Conservation (phyloP, 2,113 vertebrate species). For the Pimephales promelas region DNA sequence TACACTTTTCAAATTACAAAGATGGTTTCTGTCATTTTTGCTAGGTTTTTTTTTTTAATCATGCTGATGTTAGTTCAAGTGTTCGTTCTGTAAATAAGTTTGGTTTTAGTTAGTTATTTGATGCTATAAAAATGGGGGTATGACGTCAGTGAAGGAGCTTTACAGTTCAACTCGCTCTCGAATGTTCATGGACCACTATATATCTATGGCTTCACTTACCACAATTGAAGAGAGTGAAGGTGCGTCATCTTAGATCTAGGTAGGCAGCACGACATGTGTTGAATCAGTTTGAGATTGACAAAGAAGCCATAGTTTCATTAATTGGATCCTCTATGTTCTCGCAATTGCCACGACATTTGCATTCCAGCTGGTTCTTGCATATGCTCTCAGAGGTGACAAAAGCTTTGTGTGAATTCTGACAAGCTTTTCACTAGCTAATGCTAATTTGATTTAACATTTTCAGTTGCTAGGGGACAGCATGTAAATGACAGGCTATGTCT, state of each 20-base stretch:
- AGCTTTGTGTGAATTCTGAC: constrained; percentile 27
- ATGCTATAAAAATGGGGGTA: too few species aligned
- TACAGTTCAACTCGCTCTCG: too few species aligned
- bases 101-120: too few species aligned
- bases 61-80: too few species aligned
- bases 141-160: too few species aligned
- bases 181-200: too few species aligned
- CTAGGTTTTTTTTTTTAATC: too few species aligned
- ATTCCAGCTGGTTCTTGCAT: constrained; percentile 3
- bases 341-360: background rate
- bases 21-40: too few species aligned
- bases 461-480: constrained; percentile 18
- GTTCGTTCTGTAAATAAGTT: too few species aligned
- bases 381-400: constrained; percentile 16
- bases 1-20: too few species aligned
- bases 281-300: background rate
- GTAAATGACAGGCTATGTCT: constrained; percentile 13
- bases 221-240: too few species aligned
- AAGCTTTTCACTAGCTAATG: constrained; percentile 26
- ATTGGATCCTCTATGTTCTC: background rate
- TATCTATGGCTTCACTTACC: too few species aligned
- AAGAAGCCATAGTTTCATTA: background rate
- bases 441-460: constrained; percentile 15
- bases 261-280: background rate
- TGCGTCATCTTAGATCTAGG: background rate